Evolutionary conservation across 2,888 invertebrate genomes (phyloP), one percentile per base, ranked within the genome.

Genomic region (Cremastinae sp.): DNA sequence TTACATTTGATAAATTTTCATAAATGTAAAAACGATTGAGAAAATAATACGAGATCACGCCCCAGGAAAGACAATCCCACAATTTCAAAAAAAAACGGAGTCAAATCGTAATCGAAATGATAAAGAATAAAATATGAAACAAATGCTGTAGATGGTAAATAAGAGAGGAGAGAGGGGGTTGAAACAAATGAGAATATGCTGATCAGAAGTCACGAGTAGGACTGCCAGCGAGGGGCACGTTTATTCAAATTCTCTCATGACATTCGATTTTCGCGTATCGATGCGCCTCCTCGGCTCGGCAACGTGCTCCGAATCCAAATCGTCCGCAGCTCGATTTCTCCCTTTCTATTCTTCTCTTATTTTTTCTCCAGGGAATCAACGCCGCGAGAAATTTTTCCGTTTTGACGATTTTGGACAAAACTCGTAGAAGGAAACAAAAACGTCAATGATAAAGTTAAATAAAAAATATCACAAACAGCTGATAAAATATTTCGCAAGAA

Each of bases 241-340:
- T 82, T 80, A 81, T 87, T 84, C 80, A 84, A 83, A 86, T 86
- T 83, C 82, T 65, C 74, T 51, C 64, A 28, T 80, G 83, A 83
- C 86, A 84, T 82, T 86, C 84, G 85, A 85, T 86, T 83, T 81
- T 82, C 83, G 78, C 79, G 78, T 80, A 80, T 65, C 77, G 81
- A 80, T 75, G 78, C 76, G 65, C 55, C 56, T n/a, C n/a, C n/a
- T n/a, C 55, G 53, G 41, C 56, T 56, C 58, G n/a, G 22, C 61
- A 51, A 49, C 76, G 68, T 69, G 75, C 59, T 41, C 37, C 41
- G 78, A 78, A 78, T 78, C 75, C 76, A 65, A 76, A 78, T 55
- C n/a, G 64, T 28, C 55, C 43, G 37, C 10, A 51, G 39, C 75
- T 68, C 68, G 59, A 75, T 45, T 53, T 61, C 61, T 70, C 22